Conservation (phyloP, 30 jellyfish, hydroid and myxozoan species). For the Pseudorhiza aurosa region DNA sequence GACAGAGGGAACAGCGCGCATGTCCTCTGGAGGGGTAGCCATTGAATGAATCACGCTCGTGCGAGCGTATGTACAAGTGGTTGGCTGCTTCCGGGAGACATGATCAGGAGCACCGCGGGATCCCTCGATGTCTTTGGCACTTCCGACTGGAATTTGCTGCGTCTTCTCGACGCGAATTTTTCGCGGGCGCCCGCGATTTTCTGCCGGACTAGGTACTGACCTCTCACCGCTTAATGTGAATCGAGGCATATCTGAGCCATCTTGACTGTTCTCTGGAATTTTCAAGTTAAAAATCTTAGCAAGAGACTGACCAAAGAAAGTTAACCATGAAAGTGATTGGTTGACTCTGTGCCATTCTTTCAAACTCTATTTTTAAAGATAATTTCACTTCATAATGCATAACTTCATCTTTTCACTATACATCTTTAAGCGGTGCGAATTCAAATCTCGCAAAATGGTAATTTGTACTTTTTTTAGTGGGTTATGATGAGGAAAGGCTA, state of each 20-base stretch:
- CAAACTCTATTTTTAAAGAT: too few relatives aligned
- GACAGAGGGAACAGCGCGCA: conserved; percentile 42
- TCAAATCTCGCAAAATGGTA: too few relatives aligned
- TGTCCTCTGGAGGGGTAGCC: conserved; percentile 66
- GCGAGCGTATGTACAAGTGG: conserved; percentile 70
- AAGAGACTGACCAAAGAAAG: too few relatives aligned
- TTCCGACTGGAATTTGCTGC: conserved; percentile 90
- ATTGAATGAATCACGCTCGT: conserved; percentile 94
- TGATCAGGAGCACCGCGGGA: conserved; percentile 85
- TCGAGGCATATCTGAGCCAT: conserved; percentile 84
- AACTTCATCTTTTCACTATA: too few relatives aligned
- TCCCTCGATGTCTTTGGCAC: conserved; percentile 81
- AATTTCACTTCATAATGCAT: too few relatives aligned
- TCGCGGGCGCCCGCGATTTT: conserved; percentile 96
- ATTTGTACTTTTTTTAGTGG: too few relatives aligned
- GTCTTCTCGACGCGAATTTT: conserved; percentile 88
- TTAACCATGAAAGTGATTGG: too few relatives aligned
- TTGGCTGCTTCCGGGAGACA: conserved; percentile 54
- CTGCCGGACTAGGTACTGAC: conserved; percentile 90
- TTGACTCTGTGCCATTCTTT: too few relatives aligned
- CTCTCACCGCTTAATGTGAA: conserved; percentile 88
- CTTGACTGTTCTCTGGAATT: conserved; percentile 44
- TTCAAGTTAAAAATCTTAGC: too few relatives aligned
- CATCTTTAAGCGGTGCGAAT: too few relatives aligned
- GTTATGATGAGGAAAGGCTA: too few relatives aligned